phyloP scores from a whole-genome alignment of 1,140 invertebrate genomes.

The Macrosteles quadrilineatus region DNA sequence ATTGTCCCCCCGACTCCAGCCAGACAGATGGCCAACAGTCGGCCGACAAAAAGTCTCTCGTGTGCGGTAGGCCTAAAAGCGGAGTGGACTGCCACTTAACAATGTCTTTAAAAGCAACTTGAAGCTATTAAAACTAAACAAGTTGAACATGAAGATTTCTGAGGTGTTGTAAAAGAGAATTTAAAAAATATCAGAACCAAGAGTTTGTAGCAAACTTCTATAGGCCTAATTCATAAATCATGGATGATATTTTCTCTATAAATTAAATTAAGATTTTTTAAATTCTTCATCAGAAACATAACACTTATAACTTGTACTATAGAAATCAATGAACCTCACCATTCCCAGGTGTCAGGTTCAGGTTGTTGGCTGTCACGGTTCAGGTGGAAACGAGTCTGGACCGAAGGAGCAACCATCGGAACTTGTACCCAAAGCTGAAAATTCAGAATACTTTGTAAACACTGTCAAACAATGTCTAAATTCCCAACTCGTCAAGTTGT shows the following conservation, averaged over 20 bases:
- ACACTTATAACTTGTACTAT: conserved; percentile 14
- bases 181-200: not conserved
- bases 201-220: not conserved
- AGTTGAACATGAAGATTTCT: not conserved
- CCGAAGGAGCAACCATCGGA: conserved; percentile 64
- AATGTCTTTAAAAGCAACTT: too few species aligned
- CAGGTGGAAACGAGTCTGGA: conserved; percentile 54
- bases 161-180: not conserved
- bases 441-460: too few species aligned
- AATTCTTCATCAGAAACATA: conserved; percentile 13
- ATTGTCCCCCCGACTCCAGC: too few species aligned
- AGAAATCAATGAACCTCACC: conserved; percentile 48
- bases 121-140: too few species aligned
- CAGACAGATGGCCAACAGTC: too few species aligned
- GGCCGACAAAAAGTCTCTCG: too few species aligned
- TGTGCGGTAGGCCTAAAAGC: too few species aligned
- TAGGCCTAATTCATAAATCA: not conserved
- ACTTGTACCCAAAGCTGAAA: conserved; percentile 69
- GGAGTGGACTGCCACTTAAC: too few species aligned
- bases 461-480: too few species aligned
- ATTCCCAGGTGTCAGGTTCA: conserved; percentile 67
- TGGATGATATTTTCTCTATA: not conserved
- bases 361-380: conserved; percentile 51
- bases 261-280: not conserved
- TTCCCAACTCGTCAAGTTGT: too few species aligned